A percentile compares a stretch with the other conserved stretches of the same genome.
phyloP scores from a whole-genome alignment of 2,888 invertebrate genomes.

The Chalcis sispes region DNA sequence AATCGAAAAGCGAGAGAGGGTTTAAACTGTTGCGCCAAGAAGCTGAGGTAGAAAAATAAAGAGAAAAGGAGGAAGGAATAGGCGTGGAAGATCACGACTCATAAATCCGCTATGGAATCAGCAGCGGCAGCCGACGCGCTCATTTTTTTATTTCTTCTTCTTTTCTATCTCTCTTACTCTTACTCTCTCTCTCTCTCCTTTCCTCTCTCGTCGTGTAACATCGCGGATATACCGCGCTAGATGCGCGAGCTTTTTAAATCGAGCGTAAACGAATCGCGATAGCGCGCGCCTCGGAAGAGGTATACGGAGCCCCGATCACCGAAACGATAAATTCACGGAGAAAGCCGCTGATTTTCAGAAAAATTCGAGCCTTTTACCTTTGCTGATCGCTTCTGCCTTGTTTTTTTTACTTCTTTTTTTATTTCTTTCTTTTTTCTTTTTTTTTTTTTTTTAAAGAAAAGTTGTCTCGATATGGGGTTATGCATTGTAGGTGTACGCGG shows the following conservation, averaged over 20 bases:
- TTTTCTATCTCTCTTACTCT: not conserved
- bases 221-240: slow-evolving; percentile 6
- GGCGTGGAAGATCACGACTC: slow-evolving; percentile 56
- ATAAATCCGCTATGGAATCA: slow-evolving; percentile 53
- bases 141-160: not conserved
- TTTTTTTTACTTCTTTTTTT: not conserved
- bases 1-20: slow-evolving; percentile 27
- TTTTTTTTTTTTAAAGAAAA: not conserved
- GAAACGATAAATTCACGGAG: slow-evolving; percentile 31
- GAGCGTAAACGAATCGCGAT: slow-evolving; percentile 53
- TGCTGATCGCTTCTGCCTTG: not conserved
- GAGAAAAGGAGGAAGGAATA: slow-evolving; percentile 30
- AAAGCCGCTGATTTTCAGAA: slow-evolving; percentile 35
- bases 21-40: slow-evolving; percentile 19
- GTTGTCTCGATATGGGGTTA: no score
- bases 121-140: slow-evolving; percentile 10
- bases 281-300: slow-evolving; percentile 8
- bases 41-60: no score
- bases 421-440: not conserved
- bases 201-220: not conserved
- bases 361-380: not conserved
- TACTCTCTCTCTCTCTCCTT: not conserved
- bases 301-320: not conserved
- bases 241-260: slow-evolving; percentile 44
- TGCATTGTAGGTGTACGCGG: no score